Percentiles rank a stretch among this genome's conserved stretches.
phyloP scores from a whole-genome alignment of 2,888 invertebrate species.

The Tridacna gigas region DNA sequence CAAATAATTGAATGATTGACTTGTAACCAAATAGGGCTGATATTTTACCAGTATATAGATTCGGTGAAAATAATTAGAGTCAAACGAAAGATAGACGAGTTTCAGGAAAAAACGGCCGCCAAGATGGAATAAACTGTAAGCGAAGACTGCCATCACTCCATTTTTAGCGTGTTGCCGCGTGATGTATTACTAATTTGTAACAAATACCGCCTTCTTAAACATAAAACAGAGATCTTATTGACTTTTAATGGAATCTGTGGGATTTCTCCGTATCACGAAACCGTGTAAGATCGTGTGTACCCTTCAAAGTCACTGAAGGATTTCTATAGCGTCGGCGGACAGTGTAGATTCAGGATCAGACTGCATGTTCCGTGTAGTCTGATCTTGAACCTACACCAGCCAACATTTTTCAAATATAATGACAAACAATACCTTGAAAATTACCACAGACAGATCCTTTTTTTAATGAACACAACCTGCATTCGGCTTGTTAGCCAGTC shows the following conservation, averaged over 20 bases:
- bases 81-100: conserved; percentile 39
- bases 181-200: conserved; percentile 68
- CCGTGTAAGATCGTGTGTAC: conserved; percentile 13
- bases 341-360: neutral
- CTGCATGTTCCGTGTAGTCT: neutral
- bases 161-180: conserved; percentile 33
- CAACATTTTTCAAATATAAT: neutral
- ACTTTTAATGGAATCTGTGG: conserved; percentile 64
- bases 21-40: conserved; percentile 55
- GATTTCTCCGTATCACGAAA: conserved; percentile 40
- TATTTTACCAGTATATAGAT: conserved; percentile 46
- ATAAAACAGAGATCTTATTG: conserved; percentile 62
- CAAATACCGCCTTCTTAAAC: conserved; percentile 57
- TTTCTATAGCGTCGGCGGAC: neutral
- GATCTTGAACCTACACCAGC: neutral
- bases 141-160: neutral
- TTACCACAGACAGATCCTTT: neutral
- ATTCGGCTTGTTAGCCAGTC: neutral
- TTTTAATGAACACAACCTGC: neutral
- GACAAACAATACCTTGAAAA: neutral
- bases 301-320: neutral
- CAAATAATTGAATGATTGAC: conserved; percentile 58
- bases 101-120: conserved; percentile 9
- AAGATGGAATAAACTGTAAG: conserved; percentile 14
- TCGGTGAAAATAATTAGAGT: conserved; percentile 53